These are phyloP conservation scores for Laothoe populi DNA, from an alignment of 2,888 invertebrate species.

Conservation along the genomic window DNA sequence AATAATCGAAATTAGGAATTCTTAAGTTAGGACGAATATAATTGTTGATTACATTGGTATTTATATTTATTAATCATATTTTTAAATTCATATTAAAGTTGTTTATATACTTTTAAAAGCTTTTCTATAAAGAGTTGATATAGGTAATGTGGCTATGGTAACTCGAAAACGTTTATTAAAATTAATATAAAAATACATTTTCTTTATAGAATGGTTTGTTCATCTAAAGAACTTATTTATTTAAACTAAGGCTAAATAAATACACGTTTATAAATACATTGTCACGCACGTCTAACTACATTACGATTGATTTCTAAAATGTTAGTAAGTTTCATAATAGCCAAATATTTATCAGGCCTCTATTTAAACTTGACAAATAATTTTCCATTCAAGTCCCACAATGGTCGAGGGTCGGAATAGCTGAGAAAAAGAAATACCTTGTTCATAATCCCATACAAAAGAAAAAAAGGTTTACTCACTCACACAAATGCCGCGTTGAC, in stretches of 20 bases:
- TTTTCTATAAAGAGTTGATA: too few species aligned
- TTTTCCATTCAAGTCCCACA: slow-evolving; percentile 38
- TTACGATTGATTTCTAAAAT: slow-evolving; percentile 23
- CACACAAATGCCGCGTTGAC: slow-evolving; percentile 61
- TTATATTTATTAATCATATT: too few species aligned
- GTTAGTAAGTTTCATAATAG: slow-evolving; percentile 30
- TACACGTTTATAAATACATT: slow-evolving; percentile 30
- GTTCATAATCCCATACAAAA: slow-evolving; percentile 76
- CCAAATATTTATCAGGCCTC: slow-evolving; percentile 33
- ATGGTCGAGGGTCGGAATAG: slow-evolving; percentile 55
- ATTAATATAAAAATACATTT: too few species aligned
- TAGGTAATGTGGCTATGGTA: too few species aligned
- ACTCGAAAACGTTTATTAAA: too few species aligned
- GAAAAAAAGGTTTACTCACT: slow-evolving; percentile 72
- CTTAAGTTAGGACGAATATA: too few species aligned
- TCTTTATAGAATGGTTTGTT: too few species aligned
- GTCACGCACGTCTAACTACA: slow-evolving; percentile 15
- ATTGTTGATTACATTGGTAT: too few species aligned
- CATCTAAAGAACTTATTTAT: too few species aligned
- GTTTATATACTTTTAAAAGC: too few species aligned
- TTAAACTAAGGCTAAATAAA: not conserved
- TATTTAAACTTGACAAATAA: slow-evolving; percentile 38
- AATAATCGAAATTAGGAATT: too few species aligned
- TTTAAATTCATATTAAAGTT: too few species aligned
- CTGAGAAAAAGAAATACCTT: slow-evolving; percentile 67